Evolutionary conservation across 1,140 invertebrate genomes (phyloP).

Genomic region (Epicauta chinensis): DNA sequence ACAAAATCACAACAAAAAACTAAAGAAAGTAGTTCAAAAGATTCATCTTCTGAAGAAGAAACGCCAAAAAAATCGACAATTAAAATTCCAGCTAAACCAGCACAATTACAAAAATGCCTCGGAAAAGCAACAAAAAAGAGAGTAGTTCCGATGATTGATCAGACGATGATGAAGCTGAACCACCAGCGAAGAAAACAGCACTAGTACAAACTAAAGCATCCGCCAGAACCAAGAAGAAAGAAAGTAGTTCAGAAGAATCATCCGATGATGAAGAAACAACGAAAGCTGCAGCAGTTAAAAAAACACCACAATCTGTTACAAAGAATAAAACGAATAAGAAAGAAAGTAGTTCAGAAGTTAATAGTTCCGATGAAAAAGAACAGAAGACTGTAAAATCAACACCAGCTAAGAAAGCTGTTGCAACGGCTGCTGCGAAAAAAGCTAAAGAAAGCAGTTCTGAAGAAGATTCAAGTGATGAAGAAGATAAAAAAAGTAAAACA

Average conservation of each 20-base stretch:
- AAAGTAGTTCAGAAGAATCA: constrained; percentile 43
- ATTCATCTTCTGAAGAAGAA: constrained; percentile 25
- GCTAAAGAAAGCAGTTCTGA: constrained; percentile 26
- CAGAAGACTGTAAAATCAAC: constrained; percentile 30
- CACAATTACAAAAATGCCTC: constrained; percentile 13
- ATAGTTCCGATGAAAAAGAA: constrained; percentile 29
- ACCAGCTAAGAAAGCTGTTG: constrained; percentile 16
- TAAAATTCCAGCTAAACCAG: constrained; percentile 24
- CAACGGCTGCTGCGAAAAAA: constrained; percentile 19
- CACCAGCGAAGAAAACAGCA: constrained; percentile 17
- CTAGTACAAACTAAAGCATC: constrained; percentile 28
- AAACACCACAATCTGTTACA: constrained; percentile 20
- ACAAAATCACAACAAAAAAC: background rate
- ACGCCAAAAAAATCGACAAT: constrained; percentile 15
- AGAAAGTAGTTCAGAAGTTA: constrained; percentile 28
- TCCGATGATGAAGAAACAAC: constrained; percentile 29
- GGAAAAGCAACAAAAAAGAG: constrained; percentile 22
- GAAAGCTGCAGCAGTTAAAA: constrained; percentile 18
- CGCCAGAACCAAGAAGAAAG: constrained; percentile 22
- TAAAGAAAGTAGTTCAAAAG: constrained; percentile 27
- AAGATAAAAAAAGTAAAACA: constrained; percentile 20
- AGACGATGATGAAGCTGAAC: constrained; percentile 23
- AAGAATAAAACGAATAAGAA: constrained; percentile 21
- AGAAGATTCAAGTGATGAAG: constrained; percentile 33
- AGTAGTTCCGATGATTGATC: constrained; percentile 32